These are phyloP conservation scores for Drosophila nr. fundita DNA, from an alignment of 2,888 invertebrate species.

Conservation along the genomic window DNA sequence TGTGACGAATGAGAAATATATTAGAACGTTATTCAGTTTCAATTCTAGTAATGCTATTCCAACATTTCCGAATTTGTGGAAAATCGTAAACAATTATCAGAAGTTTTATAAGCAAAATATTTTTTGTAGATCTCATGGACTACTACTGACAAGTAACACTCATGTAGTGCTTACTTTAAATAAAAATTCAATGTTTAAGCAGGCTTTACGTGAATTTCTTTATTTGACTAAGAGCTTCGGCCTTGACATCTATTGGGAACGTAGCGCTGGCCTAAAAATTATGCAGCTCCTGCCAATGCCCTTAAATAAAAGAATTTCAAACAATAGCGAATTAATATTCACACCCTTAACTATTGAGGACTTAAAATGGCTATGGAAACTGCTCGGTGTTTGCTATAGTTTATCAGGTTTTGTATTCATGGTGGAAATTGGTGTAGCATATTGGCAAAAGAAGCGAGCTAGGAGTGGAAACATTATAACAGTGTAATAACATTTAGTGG, in stretches of 20 bases:
- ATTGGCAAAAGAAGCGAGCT: not conserved
- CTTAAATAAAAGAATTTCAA: not conserved
- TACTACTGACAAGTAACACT: not conserved
- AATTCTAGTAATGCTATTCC: constrained; percentile 24
- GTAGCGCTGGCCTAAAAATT: not conserved
- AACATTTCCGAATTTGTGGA: not conserved
- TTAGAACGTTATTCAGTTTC: not conserved
- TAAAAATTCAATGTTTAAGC: constrained; percentile 20
- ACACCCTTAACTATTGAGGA: not conserved
- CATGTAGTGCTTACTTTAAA: not conserved
- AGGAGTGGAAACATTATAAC: not conserved
- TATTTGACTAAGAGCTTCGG: not conserved
- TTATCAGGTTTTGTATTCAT: constrained; percentile 14
- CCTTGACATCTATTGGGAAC: constrained; percentile 1
- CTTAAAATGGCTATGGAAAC: constrained; percentile 22
- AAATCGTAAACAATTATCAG: constrained; percentile 3
- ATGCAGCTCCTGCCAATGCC: not conserved
- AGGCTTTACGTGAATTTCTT: constrained; percentile 6
- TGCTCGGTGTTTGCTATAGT: not conserved
- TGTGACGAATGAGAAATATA: not conserved
- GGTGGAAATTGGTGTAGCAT: not conserved
- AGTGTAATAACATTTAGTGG: not conserved
- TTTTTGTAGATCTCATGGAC: constrained; percentile 3
- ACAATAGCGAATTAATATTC: not conserved
- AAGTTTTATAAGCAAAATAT: not conserved